Evolutionary conservation across 2,888 invertebrate genomes (phyloP), one percentile per base, ranked within the genome.

Genomic region (Buathra laborator): DNA sequence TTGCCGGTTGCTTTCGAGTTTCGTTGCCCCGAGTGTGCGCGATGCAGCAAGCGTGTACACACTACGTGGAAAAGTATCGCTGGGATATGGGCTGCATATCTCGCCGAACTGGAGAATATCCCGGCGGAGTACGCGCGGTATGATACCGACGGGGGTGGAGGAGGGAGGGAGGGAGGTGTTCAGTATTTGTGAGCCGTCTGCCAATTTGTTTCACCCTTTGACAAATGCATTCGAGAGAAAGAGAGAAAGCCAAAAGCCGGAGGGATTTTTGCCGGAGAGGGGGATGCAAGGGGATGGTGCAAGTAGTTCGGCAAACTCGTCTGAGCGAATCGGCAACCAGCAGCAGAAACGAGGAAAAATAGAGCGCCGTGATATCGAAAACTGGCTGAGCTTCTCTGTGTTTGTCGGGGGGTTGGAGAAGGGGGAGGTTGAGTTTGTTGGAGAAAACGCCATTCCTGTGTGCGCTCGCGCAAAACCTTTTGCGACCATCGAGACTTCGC

Each of bases 161-260:
- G 51, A 9, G 6, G 68, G 51, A 9, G 32, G 29, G 9, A 32
- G 3, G 29, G 14, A 16, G 66, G 64, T 14, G 46, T 29, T 64
- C 85, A 87, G 88, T 92, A 90, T 92, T 92, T 91, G 92, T 90
- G 92, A 92, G 90, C 90, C 89, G 91, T 92, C 92, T 90, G 90
- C 90, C 92, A 92, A 92, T 93, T 93, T 92, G 91, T 93, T 93
- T 92, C 90, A 91, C 86, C 88, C 89, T 90, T 92, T 92, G 92
- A 92, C 91, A 93, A 92, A 92, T 93, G 92, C 89, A 91, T 90
- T 90, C 87, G 89, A 85, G 87, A 87, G 87, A 86, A 87, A 81
- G 88, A 87, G 72, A 51, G 70, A 70, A 48, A 24, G 24, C 24
- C 24, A 43, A 19, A 19, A 5, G 29, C n/a, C 44, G 19, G 59